Base-by-base conservation (phyloP, 2,888 invertebrate genomes). In the Eilema griseolum region DNA sequence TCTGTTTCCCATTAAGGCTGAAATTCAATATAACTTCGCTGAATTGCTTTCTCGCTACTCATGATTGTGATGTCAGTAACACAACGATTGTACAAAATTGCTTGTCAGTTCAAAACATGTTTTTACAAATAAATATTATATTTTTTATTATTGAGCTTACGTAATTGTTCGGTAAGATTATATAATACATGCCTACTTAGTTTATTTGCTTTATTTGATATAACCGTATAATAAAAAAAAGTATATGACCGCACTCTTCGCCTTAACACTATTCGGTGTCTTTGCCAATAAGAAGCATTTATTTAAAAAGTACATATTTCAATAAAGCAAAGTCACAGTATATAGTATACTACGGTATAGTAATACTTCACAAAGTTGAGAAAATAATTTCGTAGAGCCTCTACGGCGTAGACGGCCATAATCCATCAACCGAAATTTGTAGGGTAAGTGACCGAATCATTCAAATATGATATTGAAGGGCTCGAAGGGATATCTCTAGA, bases 1-100 rank as follows among this genome's bases (percentile, higher is more conserved):
- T 7, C 3, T 2, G 11, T 59, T 67, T 74, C 70, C 23, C 41
- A 20, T 74, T 72, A 60, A 65, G 68, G 69, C 70, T 60, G 37
- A 75, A 77, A 72, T 37, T 56, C 71, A 65, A 69, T 74, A 72
- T 65, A 76, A 73, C 63, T 74, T 68, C 4, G 24, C 23, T 28
- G 70, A 72, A 75, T 75, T 69, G 66, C 60, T 69, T 59, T 10
- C 61, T 64, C 10, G 8, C n/a, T 66, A 67, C 70, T 77, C 73
- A 75, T 80, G 75, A 80, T 61, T 31, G 59, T 31, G 65, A 61
- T 73, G 74, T 78, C 74, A 76, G 71, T 80, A 80, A 71, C 78
- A 80, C 52, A 57, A 69, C 73, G 59, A 71, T 72, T 76, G 64
- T 72, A 64, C 65, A 64, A n/a, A 76, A 80, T 73, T 74, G 60